These are phyloP conservation scores for Enteromius anoplus DNA, from an alignment of 2,797 vertebrate genomes.

Conservation along the genomic window DNA sequence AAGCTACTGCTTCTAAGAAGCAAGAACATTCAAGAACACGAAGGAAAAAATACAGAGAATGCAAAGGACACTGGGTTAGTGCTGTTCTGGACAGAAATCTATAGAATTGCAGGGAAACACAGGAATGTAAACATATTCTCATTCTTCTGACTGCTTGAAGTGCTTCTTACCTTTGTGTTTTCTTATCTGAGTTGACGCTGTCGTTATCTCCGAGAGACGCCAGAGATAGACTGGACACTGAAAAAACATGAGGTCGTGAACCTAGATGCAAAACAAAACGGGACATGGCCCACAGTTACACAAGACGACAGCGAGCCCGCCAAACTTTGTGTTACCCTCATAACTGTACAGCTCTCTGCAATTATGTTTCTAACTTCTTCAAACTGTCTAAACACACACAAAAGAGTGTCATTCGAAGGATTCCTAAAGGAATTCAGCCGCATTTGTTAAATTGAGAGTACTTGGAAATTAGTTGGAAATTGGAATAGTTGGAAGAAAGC, in stretches of 20 bases:
- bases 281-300: slow-evolving; percentile 70
- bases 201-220: slow-evolving; percentile 92
- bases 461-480: neutral
- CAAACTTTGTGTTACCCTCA: slow-evolving; percentile 61
- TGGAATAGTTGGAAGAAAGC: neutral
- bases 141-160: neutral
- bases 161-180: slow-evolving; percentile 86
- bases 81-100: slow-evolving; percentile 5
- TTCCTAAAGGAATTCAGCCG: neutral
- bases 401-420: neutral
- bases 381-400: neutral
- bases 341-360: slow-evolving; percentile 42
- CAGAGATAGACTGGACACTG: slow-evolving; percentile 95
- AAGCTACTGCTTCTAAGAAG: slow-evolving; percentile 79
- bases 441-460: neutral
- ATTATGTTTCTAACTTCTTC: neutral
- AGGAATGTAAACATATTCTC: neutral
- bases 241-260: slow-evolving; percentile 88
- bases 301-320: slow-evolving; percentile 64
- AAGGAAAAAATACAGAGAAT: slow-evolving; percentile 29
- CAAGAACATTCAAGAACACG: slow-evolving; percentile 46
- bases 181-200: slow-evolving; percentile 90
- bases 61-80: slow-evolving; percentile 40
- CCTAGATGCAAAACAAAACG: slow-evolving; percentile 78
- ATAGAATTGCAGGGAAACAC: neutral